These are phyloP conservation scores for Tetraodon nigroviridis DNA, from an alignment of 2,113 vertebrate genomes.

Conservation along the genomic window DNA sequence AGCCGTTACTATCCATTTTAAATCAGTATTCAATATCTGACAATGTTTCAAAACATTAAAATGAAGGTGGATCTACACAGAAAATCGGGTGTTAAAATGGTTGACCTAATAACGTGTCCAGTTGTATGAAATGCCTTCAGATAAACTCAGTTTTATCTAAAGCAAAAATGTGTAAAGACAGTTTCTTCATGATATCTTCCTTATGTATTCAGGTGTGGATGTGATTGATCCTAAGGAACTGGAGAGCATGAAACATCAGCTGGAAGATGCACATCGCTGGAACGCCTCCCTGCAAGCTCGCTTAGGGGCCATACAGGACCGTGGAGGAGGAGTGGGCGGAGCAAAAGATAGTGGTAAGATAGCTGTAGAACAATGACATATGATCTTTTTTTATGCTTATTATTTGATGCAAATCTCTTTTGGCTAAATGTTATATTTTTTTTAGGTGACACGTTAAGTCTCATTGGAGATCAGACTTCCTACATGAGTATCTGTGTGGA, in stretches of 20 bases:
- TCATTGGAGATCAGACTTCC: conserved; percentile 90
- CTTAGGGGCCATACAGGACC: conserved; percentile 75
- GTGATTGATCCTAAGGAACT: conserved; percentile 68
- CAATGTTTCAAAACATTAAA: too few relatives aligned
- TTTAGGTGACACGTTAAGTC: conserved; percentile 83
- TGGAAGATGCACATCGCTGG: conserved; percentile 79
- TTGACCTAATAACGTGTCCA: too few relatives aligned
- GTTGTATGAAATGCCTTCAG: not conserved
- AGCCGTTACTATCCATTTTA: too few relatives aligned
- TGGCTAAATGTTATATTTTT: not conserved
- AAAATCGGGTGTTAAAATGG: too few relatives aligned
- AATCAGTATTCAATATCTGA: too few relatives aligned
- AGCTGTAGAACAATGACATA: not conserved
- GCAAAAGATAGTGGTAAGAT: conserved; percentile 65
- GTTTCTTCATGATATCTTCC: conserved; percentile 3
- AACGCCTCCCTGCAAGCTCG: conserved; percentile 76
- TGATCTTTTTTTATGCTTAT: not conserved
- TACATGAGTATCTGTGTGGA: conserved; percentile 94
- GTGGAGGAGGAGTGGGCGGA: conserved; percentile 75
- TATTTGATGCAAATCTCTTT: not conserved
- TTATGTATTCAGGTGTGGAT: conserved; percentile 40
- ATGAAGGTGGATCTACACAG: too few relatives aligned
- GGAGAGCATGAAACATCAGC: conserved; percentile 71
- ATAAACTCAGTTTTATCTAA: not conserved
- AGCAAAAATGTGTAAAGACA: not conserved